Percentiles rank a stretch among this genome's conserved stretches.
Conservation (phyloP, 1,140 invertebrate species). For the Macrobrachium rosenbergii region DNA sequence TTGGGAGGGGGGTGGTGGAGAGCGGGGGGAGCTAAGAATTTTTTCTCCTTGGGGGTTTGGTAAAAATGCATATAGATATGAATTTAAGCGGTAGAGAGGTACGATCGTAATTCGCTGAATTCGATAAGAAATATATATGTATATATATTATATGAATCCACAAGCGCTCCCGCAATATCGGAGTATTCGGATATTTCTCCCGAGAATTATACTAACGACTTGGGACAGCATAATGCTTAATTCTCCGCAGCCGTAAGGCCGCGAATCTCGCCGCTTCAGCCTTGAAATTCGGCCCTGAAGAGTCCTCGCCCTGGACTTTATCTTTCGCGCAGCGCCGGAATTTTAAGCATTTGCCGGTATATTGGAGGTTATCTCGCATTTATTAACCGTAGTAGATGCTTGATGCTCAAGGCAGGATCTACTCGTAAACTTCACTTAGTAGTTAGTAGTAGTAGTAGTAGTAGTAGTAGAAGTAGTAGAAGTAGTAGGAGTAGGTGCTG, state of each 20-base stretch:
- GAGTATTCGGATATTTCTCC: slow-evolving; percentile 25
- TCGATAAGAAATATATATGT: slow-evolving; percentile 15
- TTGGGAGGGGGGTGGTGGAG: no score
- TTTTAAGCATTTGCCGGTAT: slow-evolving; percentile 23
- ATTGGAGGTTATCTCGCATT: slow-evolving; percentile 20
- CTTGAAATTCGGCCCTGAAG: neutral
- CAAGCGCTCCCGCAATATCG: neutral
- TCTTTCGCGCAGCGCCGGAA: slow-evolving; percentile 1
- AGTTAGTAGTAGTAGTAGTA: no score
- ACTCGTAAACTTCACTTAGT: neutral
- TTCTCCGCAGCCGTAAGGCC: neutral
- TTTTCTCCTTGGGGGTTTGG: neutral
- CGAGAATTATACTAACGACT: slow-evolving; percentile 17
- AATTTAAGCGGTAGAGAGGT: neutral
- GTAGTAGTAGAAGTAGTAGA: no score
- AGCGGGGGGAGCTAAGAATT: neutral
- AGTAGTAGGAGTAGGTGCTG: no score
- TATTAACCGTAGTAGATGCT: slow-evolving; percentile 15
- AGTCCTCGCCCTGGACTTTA: neutral
- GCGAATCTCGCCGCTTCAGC: neutral
- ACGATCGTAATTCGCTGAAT: neutral
- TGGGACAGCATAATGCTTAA: neutral
- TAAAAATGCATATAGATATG: neutral
- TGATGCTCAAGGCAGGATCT: slow-evolving; percentile 23
- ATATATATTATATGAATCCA: slow-evolving; percentile 23